Evolutionary conservation across 2,797 vertebrate genomes (phyloP).

Genomic region (Periparus ater): DNA sequence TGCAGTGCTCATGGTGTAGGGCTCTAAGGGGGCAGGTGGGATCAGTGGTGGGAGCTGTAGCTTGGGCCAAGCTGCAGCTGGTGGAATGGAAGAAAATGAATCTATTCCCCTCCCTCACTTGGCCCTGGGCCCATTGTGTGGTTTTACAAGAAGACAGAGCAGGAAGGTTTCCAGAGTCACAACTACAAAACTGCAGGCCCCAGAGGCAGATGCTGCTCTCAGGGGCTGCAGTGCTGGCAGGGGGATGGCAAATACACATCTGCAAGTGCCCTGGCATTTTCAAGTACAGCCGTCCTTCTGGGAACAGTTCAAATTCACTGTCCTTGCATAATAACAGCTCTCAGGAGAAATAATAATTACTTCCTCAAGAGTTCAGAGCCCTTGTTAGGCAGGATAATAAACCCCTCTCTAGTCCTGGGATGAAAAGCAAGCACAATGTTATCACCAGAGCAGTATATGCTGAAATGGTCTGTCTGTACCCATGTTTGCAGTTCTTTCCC

Average conservation of each 20-base stretch:
- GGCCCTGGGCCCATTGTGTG: rapidly evolving
- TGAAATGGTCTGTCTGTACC: background rate
- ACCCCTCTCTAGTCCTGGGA: background rate
- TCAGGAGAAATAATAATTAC: background rate
- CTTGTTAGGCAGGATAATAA: slow-evolving; percentile 11
- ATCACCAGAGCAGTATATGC: background rate
- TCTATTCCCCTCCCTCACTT: background rate
- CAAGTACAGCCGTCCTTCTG: background rate
- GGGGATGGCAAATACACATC: background rate
- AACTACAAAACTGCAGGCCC: background rate
- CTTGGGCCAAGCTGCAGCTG: background rate
- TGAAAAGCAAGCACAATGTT: background rate
- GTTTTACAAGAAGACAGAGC: background rate
- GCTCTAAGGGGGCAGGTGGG: background rate
- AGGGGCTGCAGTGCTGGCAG: background rate
- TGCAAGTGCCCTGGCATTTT: background rate
- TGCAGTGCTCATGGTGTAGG: rapidly evolving
- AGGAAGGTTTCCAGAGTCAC: background rate
- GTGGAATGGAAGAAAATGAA: background rate
- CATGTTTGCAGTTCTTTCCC: background rate
- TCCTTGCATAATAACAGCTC: slow-evolving; percentile 7
- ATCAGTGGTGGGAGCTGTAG: background rate
- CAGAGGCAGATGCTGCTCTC: background rate
- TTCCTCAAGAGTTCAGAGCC: slow-evolving; percentile 13
- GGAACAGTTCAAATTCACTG: background rate